A percentile compares a stretch with the other conserved stretches of the same genome.
phyloP scores from a whole-genome alignment of 2,888 invertebrate species.

The Andrena chrysosceles region DNA sequence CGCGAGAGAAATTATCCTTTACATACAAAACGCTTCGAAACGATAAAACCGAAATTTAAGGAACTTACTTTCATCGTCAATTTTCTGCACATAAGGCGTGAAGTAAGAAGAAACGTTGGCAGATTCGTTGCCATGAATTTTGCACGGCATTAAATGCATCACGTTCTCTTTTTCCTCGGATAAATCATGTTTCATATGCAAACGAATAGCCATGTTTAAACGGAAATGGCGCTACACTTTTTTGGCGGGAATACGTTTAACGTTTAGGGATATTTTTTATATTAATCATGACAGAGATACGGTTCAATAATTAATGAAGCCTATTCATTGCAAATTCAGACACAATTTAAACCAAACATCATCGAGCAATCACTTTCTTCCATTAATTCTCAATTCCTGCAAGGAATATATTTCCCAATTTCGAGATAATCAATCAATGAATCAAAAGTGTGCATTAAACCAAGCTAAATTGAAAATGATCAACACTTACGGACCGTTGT shows the following conservation, averaged over 20 bases:
- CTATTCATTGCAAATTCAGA: neutral
- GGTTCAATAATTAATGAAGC: neutral
- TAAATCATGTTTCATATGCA: conserved; percentile 86
- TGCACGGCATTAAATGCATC: conserved; percentile 91
- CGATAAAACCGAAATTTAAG: neutral
- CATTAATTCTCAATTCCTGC: neutral
- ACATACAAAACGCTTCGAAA: neutral
- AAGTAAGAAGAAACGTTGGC: conserved; percentile 90
- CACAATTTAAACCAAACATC: neutral
- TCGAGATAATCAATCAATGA: neutral
- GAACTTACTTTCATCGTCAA: conserved; percentile 86
- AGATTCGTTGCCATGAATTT: conserved; percentile 89
- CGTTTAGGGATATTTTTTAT: neutral
- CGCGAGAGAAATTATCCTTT: neutral
- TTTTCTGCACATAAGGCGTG: conserved; percentile 86
- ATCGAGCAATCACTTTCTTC: neutral
- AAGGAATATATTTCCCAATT: neutral
- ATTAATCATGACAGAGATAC: conserved; percentile 29
- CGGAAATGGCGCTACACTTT: conserved; percentile 21
- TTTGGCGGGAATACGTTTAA: conserved; percentile 44
- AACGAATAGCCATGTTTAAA: conserved; percentile 86
- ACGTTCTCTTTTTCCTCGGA: conserved; percentile 79
- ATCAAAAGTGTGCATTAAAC: neutral
- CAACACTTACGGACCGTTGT: too few relatives aligned
- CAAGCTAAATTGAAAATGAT: neutral